Evolutionary conservation across 2,888 invertebrate genomes (phyloP), one percentile per base, ranked within the genome.

Genomic region (Clepsis dumicolana): DNA sequence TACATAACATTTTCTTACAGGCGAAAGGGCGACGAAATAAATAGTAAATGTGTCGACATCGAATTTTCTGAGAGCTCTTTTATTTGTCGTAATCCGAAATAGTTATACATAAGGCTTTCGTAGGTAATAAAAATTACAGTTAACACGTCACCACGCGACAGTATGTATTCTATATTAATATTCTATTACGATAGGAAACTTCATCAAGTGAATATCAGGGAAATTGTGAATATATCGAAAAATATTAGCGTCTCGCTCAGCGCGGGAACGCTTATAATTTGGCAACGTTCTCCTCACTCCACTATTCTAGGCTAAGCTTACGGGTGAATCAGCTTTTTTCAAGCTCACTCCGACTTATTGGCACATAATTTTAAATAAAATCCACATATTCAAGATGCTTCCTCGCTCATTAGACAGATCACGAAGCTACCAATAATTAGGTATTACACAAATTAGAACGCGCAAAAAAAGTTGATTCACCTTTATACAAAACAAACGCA

Each of bases 221-320:
- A 57, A 68, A 64, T 64, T 38, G 71, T 76, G 75, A 74, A 71
- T 75, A 78, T 72, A 75, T 82, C 78, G 78, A 83, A 85, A 82
- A 85, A 83, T 85, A 82, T 72, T 78, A 81, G 76, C 74, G 74
- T 77, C 70, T 75, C 71, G 70, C 74, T 73, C 71, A 70, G 63
- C 72, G 65, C 70, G 66, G 63, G 71, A 70, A 66, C 75, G 73
- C 75, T 75, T 77, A 82, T 81, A 86, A 87, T 88, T 88, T 88
- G 87, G 87, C 88, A 88, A 86, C 84, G 77, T 76, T 74, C 74
- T 75, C 74, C 74, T 44, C 41, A 44, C 75, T 77, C 61, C 72
- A 67, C 50, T 38, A 32, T 71, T 73, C 68, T 73, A 74, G 52
- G 54, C 71, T 74, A 76, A 77, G 73, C 73, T 71, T 63, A 64